Conservation (phyloP, 2,113 vertebrate species). For the Microtus richardsoni region DNA sequence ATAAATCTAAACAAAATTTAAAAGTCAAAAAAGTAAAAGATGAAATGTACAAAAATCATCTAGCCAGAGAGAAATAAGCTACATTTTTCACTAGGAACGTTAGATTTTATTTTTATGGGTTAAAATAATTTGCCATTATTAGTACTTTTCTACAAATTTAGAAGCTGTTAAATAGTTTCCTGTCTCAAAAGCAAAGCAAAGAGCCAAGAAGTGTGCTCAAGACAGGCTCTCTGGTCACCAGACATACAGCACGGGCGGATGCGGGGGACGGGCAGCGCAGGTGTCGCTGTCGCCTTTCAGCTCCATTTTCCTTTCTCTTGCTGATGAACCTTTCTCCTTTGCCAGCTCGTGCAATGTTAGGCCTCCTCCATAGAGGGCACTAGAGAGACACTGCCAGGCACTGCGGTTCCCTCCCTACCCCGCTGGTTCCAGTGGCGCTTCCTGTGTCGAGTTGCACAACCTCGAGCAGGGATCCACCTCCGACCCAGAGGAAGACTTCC, state of each 20-base stretch:
- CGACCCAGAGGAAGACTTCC: background rate
- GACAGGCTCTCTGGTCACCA: background rate
- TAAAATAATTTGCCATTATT: background rate
- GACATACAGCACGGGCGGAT: background rate
- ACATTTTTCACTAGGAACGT: background rate
- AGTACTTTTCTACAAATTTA: background rate
- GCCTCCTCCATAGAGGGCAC: constrained; percentile 52
- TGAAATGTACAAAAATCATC: background rate
- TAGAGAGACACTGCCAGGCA: background rate
- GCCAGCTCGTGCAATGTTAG: background rate
- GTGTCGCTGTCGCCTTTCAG: background rate
- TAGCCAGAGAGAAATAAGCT: background rate
- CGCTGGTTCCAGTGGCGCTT: background rate
- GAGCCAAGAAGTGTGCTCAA: background rate
- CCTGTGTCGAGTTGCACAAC: background rate
- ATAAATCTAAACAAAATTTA: background rate
- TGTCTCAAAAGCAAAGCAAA: background rate
- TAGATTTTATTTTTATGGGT: background rate
- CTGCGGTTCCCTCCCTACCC: background rate
- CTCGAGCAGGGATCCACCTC: background rate
- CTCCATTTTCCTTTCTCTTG: too few species aligned
- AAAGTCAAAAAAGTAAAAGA: background rate
- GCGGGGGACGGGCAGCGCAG: background rate
- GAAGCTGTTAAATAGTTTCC: background rate
- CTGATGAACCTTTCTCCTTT: background rate